Base-by-base conservation (phyloP, 2,888 invertebrate genomes). In the Dorcus parallelipipedus region DNA sequence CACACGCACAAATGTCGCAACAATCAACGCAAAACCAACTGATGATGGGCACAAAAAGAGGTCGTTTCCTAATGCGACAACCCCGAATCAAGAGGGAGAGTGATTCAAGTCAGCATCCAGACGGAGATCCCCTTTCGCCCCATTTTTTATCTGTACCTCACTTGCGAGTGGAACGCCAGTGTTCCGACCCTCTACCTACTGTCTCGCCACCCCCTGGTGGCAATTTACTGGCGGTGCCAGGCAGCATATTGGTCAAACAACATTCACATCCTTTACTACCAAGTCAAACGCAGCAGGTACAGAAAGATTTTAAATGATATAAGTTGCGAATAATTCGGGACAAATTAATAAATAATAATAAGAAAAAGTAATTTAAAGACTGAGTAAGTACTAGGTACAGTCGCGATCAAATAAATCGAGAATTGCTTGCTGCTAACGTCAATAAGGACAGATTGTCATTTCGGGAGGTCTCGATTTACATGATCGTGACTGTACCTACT, bases 201-300 rank as follows among this genome's bases (percentile, higher is more conserved):
- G 66, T 80, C 42, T 76, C 78, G 40, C 79, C 82, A 9, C 81
- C 83, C n/a, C 74, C 76, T 1, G 71, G 73, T 17, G 71, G 73
- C 10, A 83, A 83, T 70, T 76, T 85, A 59, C 76, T 86, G 56
- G 78, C 83, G 58, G 84, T 85, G 49, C 85, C 86, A 23, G 81
- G 82, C 63, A 80, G 83, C 53, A 81, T 82, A 68, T 76, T 87
- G 64, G 82, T 84, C 23, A 87, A 87, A 71, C 87, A 87, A 70
- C 86, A 86, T 73, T 87, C 87, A 33, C 86, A 87, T 76, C 86
- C 86, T 0, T 69, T 86, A 51, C 70, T 86, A 64, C 84, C 86
- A 23, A 85, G 83, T 68, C 85, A 86, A 73, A 81, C 69, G 54
- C 71, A 71, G 52, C 71, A 72, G 65, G 70, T 70, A 56, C n/a